Evolutionary conservation across 2,888 invertebrate genomes (phyloP).

Genomic region (Cantharis rufa): DNA sequence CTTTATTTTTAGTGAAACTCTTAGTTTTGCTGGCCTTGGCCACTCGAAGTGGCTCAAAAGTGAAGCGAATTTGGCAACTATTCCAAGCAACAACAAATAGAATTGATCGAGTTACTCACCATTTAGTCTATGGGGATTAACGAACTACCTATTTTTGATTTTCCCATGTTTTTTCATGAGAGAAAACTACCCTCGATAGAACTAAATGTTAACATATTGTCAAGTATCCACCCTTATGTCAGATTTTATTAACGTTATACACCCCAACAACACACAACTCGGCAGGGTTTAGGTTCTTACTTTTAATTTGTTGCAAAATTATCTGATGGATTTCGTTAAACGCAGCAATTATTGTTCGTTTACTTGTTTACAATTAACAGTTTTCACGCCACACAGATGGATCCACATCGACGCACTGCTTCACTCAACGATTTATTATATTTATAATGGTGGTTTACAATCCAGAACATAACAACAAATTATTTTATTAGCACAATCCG

Average conservation of each 20-base stretch:
- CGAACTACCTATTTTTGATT: background rate
- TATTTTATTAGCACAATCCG: background rate
- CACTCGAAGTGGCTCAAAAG: background rate
- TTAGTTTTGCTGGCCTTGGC: background rate
- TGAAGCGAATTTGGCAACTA: background rate
- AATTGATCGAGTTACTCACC: background rate
- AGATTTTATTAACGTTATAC: constrained; percentile 18
- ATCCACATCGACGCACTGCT: constrained; percentile 16
- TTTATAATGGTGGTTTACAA: background rate
- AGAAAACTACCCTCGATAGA: constrained; percentile 4
- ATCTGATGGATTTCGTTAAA: background rate
- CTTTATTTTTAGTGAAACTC: background rate
- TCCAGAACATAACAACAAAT: constrained; percentile 1
- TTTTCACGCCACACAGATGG: constrained; percentile 21
- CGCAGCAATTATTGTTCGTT: constrained; percentile 16
- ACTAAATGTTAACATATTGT: constrained; percentile 25
- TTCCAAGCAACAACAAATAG: background rate
- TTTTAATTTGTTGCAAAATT: background rate
- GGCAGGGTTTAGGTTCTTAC: background rate
- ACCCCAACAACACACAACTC: background rate
- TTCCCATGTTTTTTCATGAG: constrained; percentile 21
- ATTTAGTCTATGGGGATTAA: background rate
- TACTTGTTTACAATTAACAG: constrained; percentile 22
- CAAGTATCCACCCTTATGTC: constrained; percentile 18
- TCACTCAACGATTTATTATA: constrained; percentile 6